phyloP scores from a whole-genome alignment of 1,140 invertebrate species.

The Pomacea maculata region DNA sequence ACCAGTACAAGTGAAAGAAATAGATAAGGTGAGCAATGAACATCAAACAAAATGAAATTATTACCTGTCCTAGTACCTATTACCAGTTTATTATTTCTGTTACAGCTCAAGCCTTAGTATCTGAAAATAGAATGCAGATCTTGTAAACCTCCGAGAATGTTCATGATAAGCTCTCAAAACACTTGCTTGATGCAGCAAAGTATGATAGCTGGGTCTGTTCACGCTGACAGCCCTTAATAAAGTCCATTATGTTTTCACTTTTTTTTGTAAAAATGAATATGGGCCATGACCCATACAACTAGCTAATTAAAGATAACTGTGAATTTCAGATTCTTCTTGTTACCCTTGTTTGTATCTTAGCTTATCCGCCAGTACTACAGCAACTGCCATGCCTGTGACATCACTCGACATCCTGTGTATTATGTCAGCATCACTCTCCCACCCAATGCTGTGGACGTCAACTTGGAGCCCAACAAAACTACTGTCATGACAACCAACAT shows the following conservation, averaged over 20 bases:
- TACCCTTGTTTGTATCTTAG: constrained; percentile 50
- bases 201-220: no score
- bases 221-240: no score
- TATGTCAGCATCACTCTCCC: constrained; percentile 66
- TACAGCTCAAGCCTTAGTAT: no score
- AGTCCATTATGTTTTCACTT: neutral
- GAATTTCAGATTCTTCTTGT: constrained; percentile 2
- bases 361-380: constrained; percentile 61
- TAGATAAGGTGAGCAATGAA: constrained; percentile 69
- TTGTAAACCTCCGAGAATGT: no score
- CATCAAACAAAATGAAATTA: neutral
- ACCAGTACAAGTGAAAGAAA: constrained; percentile 70
- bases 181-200: no score
- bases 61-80: no score
- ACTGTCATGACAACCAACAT: constrained; percentile 70
- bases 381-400: constrained; percentile 38
- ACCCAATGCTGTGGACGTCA: constrained; percentile 70
- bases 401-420: constrained; percentile 48
- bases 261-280: neutral
- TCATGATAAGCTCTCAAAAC: no score
- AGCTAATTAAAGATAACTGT: neutral
- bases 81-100: no score
- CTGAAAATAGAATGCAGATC: no score
- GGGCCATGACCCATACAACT: neutral
- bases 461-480: constrained; percentile 76